Percentiles rank a stretch among this genome's conserved stretches.
Evolutionary conservation across 1,140 invertebrate genomes (phyloP).

Genomic region (Aphaenogaster rudis): DNA sequence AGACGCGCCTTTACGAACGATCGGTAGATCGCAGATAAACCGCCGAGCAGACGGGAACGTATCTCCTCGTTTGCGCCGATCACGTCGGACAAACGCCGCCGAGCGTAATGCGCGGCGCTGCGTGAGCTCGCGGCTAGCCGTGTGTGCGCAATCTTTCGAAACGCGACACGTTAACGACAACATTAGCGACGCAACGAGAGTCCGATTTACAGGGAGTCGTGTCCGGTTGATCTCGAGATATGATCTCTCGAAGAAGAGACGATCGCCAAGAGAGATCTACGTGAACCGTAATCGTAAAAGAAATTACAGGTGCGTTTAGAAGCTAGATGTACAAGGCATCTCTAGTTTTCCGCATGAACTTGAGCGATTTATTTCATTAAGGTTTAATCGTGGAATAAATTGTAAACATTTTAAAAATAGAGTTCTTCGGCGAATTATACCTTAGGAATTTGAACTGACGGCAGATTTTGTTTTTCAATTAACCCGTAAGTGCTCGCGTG

Average conservation of each 20-base stretch:
- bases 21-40: constrained; percentile 81
- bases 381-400: constrained; percentile 15
- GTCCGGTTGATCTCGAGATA: constrained; percentile 53
- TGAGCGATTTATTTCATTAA: not conserved
- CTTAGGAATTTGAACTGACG: not conserved
- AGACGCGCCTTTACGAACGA: constrained; percentile 69
- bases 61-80: constrained; percentile 83
- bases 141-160: constrained; percentile 59
- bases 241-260: constrained; percentile 1
- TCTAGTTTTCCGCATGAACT: not conserved
- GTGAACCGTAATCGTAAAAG: not conserved
- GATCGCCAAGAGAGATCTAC: no score
- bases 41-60: constrained; percentile 77
- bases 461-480: not conserved
- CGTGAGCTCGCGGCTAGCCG: constrained; percentile 21
- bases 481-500: no score
- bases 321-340: not conserved
- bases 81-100: constrained; percentile 77
- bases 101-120: constrained; percentile 70
- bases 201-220: constrained; percentile 52
- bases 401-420: not conserved
- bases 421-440: not conserved
- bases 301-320: not conserved
- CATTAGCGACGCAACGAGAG: constrained; percentile 66
- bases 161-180: constrained; percentile 65